Percentiles rank a stretch among this genome's conserved stretches.
These are phyloP conservation scores for Zhuqinia jingwanae DNA, from an alignment of 2,888 invertebrate species.

Conservation along the genomic window DNA sequence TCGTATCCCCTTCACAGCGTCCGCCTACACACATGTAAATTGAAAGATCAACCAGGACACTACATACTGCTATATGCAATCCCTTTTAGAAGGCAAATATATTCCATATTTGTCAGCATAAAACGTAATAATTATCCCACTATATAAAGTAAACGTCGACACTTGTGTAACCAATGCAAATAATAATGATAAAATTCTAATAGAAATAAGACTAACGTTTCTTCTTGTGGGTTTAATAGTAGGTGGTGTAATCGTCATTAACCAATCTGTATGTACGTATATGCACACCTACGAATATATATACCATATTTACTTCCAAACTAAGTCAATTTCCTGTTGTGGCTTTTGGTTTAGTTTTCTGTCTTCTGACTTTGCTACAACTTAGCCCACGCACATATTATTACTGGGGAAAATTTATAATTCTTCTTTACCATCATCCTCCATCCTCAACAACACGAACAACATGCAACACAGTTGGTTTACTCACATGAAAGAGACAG, in stretches of 20 bases:
- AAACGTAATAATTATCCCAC: no score
- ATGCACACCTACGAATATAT: no score
- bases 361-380: slow-evolving; percentile 49
- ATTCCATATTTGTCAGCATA: no score
- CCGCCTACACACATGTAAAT: no score
- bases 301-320: slow-evolving; percentile 10
- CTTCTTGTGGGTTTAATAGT: slow-evolving; percentile 33
- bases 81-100: no score
- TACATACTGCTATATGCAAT: no score
- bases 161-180: not conserved
- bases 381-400: slow-evolving; percentile 1
- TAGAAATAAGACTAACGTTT: slow-evolving; percentile 13
- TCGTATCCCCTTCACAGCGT: no score
- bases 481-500: not conserved
- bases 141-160: no score
- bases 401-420: not conserved
- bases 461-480: not conserved
- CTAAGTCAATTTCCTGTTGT: slow-evolving; percentile 24
- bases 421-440: not conserved
- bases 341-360: slow-evolving; percentile 45
- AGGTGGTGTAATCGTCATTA: not conserved
- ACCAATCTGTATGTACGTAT: slow-evolving; percentile 4
- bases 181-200: slow-evolving; percentile 24
- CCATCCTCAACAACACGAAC: not conserved
- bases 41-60: no score